These are phyloP conservation scores for Chalcosyrphus nemorum DNA, from an alignment of 2,888 invertebrate genomes.

Conservation along the genomic window DNA sequence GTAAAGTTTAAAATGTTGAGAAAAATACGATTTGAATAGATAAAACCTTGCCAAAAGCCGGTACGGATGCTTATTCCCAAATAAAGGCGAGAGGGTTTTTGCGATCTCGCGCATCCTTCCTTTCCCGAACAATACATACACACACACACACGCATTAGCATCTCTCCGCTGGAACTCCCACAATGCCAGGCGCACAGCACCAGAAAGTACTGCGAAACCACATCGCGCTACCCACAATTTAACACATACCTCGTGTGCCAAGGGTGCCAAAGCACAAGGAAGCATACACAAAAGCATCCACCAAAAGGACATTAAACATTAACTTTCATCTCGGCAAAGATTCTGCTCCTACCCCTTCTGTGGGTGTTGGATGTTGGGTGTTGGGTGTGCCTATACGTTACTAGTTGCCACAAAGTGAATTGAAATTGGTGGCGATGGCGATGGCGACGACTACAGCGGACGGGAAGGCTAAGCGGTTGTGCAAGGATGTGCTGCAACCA, in stretches of 20 bases:
- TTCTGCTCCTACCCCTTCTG: neutral
- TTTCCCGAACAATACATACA: conserved; percentile 8
- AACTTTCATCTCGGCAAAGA: conserved; percentile 56
- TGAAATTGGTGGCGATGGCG: conserved; percentile 21
- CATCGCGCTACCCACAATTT: conserved; percentile 55
- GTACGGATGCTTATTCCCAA: conserved; percentile 36
- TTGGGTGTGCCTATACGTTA: neutral
- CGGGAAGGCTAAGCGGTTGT: neutral
- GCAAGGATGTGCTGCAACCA: conserved; percentile 55
- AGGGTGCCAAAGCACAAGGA: conserved; percentile 30
- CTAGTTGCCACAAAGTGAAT: conserved; percentile 63
- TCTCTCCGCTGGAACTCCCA: conserved; percentile 37
- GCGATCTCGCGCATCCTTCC: too few species aligned
- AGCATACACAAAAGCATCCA: conserved; percentile 43
- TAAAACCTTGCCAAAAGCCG: conserved; percentile 34
- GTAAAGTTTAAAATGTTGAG: neutral
- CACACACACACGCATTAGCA: conserved; percentile 10
- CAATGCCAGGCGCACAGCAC: conserved; percentile 57
- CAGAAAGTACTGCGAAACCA: conserved; percentile 46
- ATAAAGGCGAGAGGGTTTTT: conserved; percentile 56
- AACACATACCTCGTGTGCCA: conserved; percentile 45
- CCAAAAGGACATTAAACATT: conserved; percentile 67
- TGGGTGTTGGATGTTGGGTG: neutral
- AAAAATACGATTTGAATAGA: too few species aligned
- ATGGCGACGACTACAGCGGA: neutral